Evolutionary conservation across 2,888 invertebrate genomes (phyloP), one percentile per base, ranked within the genome.

Genomic region (Epinotia bilunana): DNA sequence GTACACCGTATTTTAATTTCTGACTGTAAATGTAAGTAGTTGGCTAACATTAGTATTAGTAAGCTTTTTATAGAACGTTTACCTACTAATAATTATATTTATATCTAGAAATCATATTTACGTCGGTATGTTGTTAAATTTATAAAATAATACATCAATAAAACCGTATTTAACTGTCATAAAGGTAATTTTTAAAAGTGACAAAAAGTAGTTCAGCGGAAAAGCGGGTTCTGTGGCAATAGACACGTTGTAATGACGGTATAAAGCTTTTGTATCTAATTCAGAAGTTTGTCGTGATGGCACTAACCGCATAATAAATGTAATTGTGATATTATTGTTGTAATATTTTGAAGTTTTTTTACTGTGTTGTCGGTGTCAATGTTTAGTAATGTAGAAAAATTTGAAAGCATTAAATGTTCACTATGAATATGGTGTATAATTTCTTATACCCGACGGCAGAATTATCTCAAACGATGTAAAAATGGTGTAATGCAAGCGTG

Each of bases 391-490:
- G 58, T 69, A 69, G 68, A 58, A 43, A 69, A 33, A 43, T n/a
- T 43, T 16, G 3, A 53, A 67, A 53, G 62, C 53, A 74, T 64
- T 74, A 74, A 74, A 74, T 74, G 74, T 74, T 70, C 33, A 39
- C 12, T 70, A 74, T 60, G 18, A 49, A 4, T 16, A 55, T 63
- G 39, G 55, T 72, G 55, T 74, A 58, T 60, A 46, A 63, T 70
- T 70, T 63, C 13, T n/a, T 53, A 3, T 28, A 74, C 69, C 73
- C n/a, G 16, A 18, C 20, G 16, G 11, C n/a, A 33, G 16, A 12
- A 33, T 61, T 33, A 28, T 33, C 28, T n/a, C n/a, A 9, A 43
- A 18, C 7, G 11, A 16, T 6, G 13, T 33, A 39, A 57, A 67
- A 58, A 13, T 20, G 39, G 58, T 69, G 69, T 69, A 46, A 60